A percentile compares a stretch with the other conserved stretches of the same genome.
Evolutionary conservation across 2,888 invertebrate species (phyloP).

Genomic region (Cosmorhoe ocellata): DNA sequence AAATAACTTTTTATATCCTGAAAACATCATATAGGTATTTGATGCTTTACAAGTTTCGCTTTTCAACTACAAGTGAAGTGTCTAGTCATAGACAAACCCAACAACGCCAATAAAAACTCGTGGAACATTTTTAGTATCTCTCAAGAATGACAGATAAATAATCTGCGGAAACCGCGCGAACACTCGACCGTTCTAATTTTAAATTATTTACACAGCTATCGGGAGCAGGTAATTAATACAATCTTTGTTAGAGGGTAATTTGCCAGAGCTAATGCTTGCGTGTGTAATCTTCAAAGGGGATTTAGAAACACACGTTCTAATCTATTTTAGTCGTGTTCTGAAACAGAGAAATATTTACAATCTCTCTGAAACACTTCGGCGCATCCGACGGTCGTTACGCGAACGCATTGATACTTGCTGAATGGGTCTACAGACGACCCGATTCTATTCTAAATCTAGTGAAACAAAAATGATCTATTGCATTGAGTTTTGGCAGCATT

Average conservation of each 20-base stretch:
- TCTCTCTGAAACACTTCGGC: slow-evolving; percentile 80
- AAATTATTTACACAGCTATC: slow-evolving; percentile 79
- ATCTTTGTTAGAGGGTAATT: slow-evolving; percentile 83
- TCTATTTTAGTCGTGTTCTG: slow-evolving; percentile 80
- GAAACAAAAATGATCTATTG: neutral
- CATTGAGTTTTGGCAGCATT: no score
- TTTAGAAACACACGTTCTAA: slow-evolving; percentile 82
- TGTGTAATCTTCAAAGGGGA: slow-evolving; percentile 83
- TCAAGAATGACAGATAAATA: slow-evolving; percentile 65
- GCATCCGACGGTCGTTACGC: slow-evolving; percentile 81
- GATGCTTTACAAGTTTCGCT: neutral
- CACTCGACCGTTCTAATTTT: slow-evolving; percentile 73
- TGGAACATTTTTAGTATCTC: slow-evolving; percentile 6
- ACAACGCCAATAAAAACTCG: slow-evolving; percentile 11
- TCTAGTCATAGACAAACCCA: slow-evolving; percentile 7
- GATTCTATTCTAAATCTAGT: slow-evolving; percentile 8
- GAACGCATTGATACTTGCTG: slow-evolving; percentile 64
- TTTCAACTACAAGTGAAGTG: neutral
- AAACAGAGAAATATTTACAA: slow-evolving; percentile 83
- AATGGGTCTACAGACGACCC: slow-evolving; percentile 19
- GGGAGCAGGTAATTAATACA: slow-evolving; percentile 82
- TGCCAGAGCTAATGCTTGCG: slow-evolving; percentile 81
- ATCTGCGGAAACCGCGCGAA: slow-evolving; percentile 57
- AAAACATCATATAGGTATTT: no score
- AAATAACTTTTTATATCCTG: no score